phyloP scores from a whole-genome alignment of 2,888 invertebrate genomes.

The Exocentrus adspersus region DNA sequence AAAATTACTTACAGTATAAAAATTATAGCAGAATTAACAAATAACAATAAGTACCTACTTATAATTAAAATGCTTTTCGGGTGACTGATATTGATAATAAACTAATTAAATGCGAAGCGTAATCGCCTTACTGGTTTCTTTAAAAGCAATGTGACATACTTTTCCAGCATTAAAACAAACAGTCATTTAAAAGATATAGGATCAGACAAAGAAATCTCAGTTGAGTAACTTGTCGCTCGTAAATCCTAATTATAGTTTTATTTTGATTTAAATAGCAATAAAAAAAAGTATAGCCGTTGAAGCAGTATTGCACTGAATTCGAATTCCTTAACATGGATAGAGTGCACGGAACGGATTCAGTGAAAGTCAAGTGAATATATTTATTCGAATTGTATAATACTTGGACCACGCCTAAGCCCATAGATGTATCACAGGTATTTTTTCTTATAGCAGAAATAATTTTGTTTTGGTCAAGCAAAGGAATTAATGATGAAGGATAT shows the following conservation, averaged over 20 bases:
- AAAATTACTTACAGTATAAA: no score
- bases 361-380: slow-evolving; percentile 50
- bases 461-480: no score
- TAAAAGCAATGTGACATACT: no score
- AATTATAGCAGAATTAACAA: no score
- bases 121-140: no score
- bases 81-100: no score
- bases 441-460: neutral
- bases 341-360: slow-evolving; percentile 40
- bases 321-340: slow-evolving; percentile 39
- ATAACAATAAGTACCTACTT: no score
- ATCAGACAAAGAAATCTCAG: neutral
- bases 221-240: slow-evolving; percentile 20
- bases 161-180: no score
- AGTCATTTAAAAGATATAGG: neutral
- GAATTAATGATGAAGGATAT: no score
- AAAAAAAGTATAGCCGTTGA: slow-evolving; percentile 7
- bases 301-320: slow-evolving; percentile 37
- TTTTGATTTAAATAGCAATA: slow-evolving; percentile 26
- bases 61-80: no score
- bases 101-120: no score
- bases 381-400: slow-evolving; percentile 47
- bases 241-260: slow-evolving; percentile 32
- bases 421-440: slow-evolving; percentile 21
- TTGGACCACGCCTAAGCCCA: slow-evolving; percentile 42